phyloP scores from a whole-genome alignment of 2,888 invertebrate species.

The Gonocerus acuteangulatus region DNA sequence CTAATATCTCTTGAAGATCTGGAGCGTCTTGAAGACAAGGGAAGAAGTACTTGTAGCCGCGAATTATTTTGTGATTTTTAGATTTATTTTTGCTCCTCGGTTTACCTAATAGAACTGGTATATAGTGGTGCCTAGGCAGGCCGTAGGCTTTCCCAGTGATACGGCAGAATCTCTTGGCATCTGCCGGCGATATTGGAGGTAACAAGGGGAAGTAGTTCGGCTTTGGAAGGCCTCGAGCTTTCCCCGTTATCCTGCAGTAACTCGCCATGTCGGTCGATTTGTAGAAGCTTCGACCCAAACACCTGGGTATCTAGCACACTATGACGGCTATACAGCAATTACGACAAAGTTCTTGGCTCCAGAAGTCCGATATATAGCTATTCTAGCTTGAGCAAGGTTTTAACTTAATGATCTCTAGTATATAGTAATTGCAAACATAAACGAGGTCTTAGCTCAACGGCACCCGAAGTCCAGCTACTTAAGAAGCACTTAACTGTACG shows the following conservation, averaged over 20 bases:
- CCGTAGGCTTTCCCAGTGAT: slow-evolving; percentile 72
- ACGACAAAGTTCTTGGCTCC: no score
- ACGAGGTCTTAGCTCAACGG: no score
- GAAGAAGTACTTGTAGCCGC: slow-evolving; percentile 66
- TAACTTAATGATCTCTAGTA: no score
- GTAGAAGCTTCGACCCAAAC: no score
- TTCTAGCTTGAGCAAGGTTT: no score
- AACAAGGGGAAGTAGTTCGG: slow-evolving; percentile 75
- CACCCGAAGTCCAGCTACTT: no score
- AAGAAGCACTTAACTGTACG: no score
- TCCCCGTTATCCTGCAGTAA: slow-evolving; percentile 73
- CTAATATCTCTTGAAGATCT: slow-evolving; percentile 53
- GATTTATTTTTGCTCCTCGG: slow-evolving; percentile 35
- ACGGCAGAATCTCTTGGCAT: slow-evolving; percentile 68
- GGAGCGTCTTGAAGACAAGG: slow-evolving; percentile 56
- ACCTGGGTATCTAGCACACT: no score
- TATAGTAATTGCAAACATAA: no score
- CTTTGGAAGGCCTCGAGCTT: slow-evolving; percentile 68
- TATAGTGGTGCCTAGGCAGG: slow-evolving; percentile 67
- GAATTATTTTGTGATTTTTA: slow-evolving; percentile 52
- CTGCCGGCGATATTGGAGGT: slow-evolving; percentile 74
- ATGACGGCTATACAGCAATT: no score
- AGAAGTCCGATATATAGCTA: no score
- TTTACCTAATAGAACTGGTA: slow-evolving; percentile 60
- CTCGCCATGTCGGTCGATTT: slow-evolving; percentile 42